Evolutionary conservation across 1,140 invertebrate species (phyloP), one percentile per base, ranked within the genome.

Genomic region (Platorchestia sp.): DNA sequence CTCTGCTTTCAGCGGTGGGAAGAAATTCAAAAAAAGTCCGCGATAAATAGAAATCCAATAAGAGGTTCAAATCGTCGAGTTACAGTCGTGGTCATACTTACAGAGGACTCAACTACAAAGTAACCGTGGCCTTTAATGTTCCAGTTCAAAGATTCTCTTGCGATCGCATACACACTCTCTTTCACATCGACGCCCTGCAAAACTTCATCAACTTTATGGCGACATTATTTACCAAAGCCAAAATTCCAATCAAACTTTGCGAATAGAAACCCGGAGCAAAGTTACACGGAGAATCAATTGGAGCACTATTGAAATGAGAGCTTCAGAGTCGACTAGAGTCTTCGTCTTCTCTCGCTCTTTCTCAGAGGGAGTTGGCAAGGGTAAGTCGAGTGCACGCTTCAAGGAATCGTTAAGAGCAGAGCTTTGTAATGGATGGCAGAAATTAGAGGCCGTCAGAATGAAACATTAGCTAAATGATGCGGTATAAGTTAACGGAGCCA

Each of bases 401-500:
- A 45, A 44, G 41, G 91, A 93, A 93, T 93, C 91, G 91, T 93
- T 93, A 47, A 93, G 91, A 93, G 91, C 91, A 44, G 44, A 93
- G 43, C 91, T 93, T 93, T 93, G 91, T 93, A 93, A 93, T 44
- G 91, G 91, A 93, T 93, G 91, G 91, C 91, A 45, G 91, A 93
- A 93, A 93, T 93, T 93, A 93, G 91, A 44, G 91, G 91, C 43
- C 41, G 91, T 93, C 91, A 93, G 44, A 93, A 93, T 93, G 91
- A 93, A 93, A 93, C 91, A 93, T 93, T 93, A 93, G 91, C 91
- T 93, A 93, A 93, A 93, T 93, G 91, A 93, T 47, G 91, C 91
- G 91, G 91, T 93, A 45, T 93, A 93, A 93, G 45, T 93, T 93
- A 45, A 44, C 43, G 40, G 91, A 14, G 87, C 43, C 87, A 44